Base-by-base conservation (phyloP, 2,113 vertebrate genomes). In the Vanacampus margaritifer region DNA sequence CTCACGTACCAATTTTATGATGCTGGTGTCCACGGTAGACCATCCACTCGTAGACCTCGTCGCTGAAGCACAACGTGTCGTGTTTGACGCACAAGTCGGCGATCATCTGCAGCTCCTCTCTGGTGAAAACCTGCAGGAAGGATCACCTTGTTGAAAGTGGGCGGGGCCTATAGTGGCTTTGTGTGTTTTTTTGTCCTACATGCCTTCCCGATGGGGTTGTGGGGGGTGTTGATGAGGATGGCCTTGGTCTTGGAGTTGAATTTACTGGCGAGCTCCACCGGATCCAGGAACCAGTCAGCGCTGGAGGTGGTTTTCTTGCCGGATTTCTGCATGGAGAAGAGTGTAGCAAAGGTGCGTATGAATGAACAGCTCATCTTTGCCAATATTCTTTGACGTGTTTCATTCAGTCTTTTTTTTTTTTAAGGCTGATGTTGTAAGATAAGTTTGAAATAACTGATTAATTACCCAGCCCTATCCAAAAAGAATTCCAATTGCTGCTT, bases 31-130 rank as follows among this genome's bases (percentile, higher is more conserved):
- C 95, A 70, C 75, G 92, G 82, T 98, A 99, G 48, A 95, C 70
- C 64, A 99, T 86, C 97, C 96, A 99, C 81, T 99, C 97, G 51
- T 99, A 98, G 19, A 99, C 97, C 73, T 99, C 97, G 56, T 98
- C 97, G 0, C 97, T 99, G 91, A 99, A 93, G 90, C 97, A 98
- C 68, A 98, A 89, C 0, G 90, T 88, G 82, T 98, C 95, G 8
- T 98, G 87, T 80, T 96, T 94, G 78, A 95, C 89, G 67, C 97
- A 99, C 61, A 98, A 94, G 82, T 96, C 93, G 65, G 95, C 94
- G 64, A 98, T 94, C 71, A 91, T 72, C 84, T 96, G 94, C 68
- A 98, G 92, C 73, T 99, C 97, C 36, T 93, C 93, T 91, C 69
- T 91, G 58, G 88, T 93, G 71, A 94, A 98, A 24, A 98, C 86